These are phyloP conservation scores for Battus philenor DNA, from an alignment of 1,140 invertebrate genomes.

Conservation along the genomic window DNA sequence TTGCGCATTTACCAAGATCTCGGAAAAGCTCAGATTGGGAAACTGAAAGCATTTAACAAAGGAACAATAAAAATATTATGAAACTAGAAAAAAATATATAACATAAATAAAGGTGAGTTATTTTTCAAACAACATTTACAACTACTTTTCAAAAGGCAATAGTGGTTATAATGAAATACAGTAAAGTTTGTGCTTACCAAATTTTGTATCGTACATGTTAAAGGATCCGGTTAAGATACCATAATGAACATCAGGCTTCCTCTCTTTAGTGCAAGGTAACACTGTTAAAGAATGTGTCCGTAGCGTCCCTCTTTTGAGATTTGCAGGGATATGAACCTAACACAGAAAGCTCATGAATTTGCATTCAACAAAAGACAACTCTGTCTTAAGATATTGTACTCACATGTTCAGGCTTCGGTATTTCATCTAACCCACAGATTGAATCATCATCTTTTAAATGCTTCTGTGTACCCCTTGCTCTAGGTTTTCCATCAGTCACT, in stretches of 20 bases:
- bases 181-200: constrained; percentile 36
- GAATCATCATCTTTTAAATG: constrained; percentile 43
- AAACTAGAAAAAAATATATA: too few species aligned
- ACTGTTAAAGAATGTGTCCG: constrained; percentile 76
- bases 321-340: constrained; percentile 54
- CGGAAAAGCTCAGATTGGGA: too few species aligned
- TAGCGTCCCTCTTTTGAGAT: constrained; percentile 67
- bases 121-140: too few species aligned
- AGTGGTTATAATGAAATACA: background rate
- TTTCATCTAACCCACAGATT: constrained; percentile 56
- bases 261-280: constrained; percentile 60
- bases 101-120: too few species aligned
- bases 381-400: constrained; percentile 20
- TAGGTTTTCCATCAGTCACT: constrained; percentile 41
- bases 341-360: too few species aligned
- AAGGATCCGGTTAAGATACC: constrained; percentile 59
- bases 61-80: too few species aligned
- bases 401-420: constrained; percentile 57
- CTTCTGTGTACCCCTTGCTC: constrained; percentile 35
- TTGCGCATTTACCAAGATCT: too few species aligned
- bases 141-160: too few species aligned
- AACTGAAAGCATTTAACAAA: too few species aligned
- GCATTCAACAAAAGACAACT: constrained; percentile 5
- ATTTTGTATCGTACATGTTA: constrained; percentile 62
- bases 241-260: constrained; percentile 48